Evolutionary conservation across 2,888 invertebrate species (phyloP).

Genomic region (Villa cingulata): DNA sequence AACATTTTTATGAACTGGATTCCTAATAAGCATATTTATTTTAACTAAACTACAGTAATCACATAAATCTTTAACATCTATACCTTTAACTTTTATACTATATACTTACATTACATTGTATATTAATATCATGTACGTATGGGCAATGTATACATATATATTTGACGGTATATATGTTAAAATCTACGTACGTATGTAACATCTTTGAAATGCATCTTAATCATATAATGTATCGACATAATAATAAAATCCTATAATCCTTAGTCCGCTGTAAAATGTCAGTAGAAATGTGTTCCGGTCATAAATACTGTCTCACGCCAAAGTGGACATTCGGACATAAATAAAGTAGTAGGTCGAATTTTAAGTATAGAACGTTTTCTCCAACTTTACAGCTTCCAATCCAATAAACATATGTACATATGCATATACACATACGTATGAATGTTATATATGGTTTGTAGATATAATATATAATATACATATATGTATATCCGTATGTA

Average conservation of each 20-base stretch:
- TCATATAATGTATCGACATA: slow-evolving; percentile 6
- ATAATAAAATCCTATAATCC: slow-evolving; percentile 6
- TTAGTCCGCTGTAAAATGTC: slow-evolving; percentile 8
- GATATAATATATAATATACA: no score
- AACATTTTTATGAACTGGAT: slow-evolving; percentile 4
- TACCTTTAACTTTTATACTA: no score
- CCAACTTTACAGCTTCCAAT: no score
- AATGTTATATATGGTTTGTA: no score
- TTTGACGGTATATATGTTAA: no score
- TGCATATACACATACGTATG: no score
- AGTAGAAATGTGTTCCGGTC: slow-evolving; percentile 11
- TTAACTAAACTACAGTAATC: neutral
- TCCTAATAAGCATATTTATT: neutral
- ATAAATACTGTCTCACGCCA: slow-evolving; percentile 8
- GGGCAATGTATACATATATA: neutral
- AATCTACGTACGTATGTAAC: no score
- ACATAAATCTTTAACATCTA: slow-evolving; percentile 5
- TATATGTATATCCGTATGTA: no score
- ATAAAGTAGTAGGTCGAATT: slow-evolving; percentile 1
- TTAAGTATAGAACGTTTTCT: neutral
- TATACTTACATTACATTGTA: no score
- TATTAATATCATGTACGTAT: neutral
- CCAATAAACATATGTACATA: no score
- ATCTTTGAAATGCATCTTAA: slow-evolving; percentile 8
- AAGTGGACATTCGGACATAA: slow-evolving; percentile 5